Evolutionary conservation across 2,113 vertebrate species (phyloP), one percentile per base, ranked within the genome.

Genomic region (Gadus macrocephalus): DNA sequence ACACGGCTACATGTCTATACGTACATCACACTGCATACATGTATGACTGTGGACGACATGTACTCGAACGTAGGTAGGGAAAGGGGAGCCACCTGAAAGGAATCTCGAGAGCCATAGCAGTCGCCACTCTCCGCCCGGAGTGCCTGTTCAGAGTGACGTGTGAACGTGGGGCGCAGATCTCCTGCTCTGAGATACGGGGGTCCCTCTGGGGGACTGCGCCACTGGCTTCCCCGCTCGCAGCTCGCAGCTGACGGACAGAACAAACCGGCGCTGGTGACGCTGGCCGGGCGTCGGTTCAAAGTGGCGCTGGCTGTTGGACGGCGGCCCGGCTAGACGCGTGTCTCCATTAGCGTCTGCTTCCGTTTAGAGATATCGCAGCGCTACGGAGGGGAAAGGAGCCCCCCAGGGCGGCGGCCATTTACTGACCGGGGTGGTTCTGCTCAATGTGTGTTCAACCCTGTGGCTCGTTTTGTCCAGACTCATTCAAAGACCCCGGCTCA

Each of bases 121-220:
- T 69, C 55, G 42, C 31, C 42, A 49, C 7, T 49, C 42, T 49
- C 42, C 42, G 9, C 42, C 68, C 64, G 5, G 5, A 64, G 31
- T 58, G 62, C 15, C 20, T 69, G 61, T 83, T 85, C 55, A 83
- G 83, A 84, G 83, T 69, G 66, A 66, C 68, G 62, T 55, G 53
- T 55, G 53, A 56, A 73, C 61, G 65, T 61, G 78, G 64, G 66
- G 55, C 61, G 76, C 67, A 76, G 74, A 78, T 78, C 73, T 76
- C 67, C 28, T 61, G 71, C 71, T 61, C 80, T 56, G 61, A 84
- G 78, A 84, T 80, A 83, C 81, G 78, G 53, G 62, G 70, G 74
- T 83, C 80, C 83, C 83, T 49, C 64, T 74, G 83, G 80, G 74
- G 38, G 14, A 38, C 55, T 15, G 25, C 35, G 22, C 67, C 75